Conservation (phyloP, 2,113 vertebrate species). For the Tamias sibiricus region DNA sequence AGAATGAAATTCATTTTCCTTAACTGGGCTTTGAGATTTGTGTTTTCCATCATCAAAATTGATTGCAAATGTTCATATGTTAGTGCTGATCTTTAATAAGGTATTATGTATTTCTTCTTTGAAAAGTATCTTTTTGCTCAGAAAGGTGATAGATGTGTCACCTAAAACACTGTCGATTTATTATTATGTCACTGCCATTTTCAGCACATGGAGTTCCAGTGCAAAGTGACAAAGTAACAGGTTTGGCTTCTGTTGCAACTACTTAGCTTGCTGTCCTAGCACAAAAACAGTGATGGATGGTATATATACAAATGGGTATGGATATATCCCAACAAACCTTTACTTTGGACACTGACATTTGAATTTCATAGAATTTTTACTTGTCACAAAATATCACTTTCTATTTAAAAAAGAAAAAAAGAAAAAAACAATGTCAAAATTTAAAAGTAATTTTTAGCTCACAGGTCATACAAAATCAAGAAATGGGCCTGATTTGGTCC, state of each 20-base stretch:
- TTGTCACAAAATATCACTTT: constrained; percentile 2
- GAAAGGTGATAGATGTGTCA: not conserved
- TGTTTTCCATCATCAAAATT: constrained; percentile 5
- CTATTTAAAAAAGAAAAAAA: too few species aligned
- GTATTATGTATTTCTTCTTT: constrained; percentile 5
- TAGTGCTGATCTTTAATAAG: not conserved
- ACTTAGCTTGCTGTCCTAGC: not conserved
- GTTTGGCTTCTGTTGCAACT: fast-evolving
- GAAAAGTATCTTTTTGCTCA: not conserved
- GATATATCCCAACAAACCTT: not conserved
- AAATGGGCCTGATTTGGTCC: not conserved
- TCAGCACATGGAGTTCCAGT: too few species aligned
- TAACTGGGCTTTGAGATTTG: not conserved
- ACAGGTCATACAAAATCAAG: not conserved
- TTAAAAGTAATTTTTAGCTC: not conserved
- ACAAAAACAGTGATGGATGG: not conserved
- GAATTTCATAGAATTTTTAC: constrained; percentile 30
- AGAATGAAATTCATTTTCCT: constrained; percentile 9
- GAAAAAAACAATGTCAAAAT: constrained; percentile 24
- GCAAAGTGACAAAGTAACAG: not conserved
- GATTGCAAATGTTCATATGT: not conserved
- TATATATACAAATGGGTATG: not conserved
- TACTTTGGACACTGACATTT: not conserved
- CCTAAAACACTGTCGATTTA: not conserved
- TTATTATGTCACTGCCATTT: not conserved